These are phyloP conservation scores for Odiellus spinosus DNA, from an alignment of 2,888 invertebrate species.

Conservation along the genomic window DNA sequence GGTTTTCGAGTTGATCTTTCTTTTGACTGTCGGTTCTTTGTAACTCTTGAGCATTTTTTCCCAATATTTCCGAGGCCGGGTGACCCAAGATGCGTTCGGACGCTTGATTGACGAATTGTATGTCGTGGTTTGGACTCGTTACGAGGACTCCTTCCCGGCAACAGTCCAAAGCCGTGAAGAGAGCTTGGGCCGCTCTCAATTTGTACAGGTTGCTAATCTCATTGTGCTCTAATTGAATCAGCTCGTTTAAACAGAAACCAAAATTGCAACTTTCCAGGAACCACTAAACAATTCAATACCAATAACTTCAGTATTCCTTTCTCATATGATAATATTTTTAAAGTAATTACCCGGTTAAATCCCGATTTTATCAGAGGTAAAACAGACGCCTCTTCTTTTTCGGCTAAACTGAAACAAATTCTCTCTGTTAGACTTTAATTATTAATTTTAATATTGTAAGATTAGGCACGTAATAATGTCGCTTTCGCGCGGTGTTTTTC, in stretches of 20 bases:
- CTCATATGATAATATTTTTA: not conserved
- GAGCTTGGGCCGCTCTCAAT: constrained; percentile 58
- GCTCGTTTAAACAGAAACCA: constrained; percentile 43
- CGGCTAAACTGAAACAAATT: constrained; percentile 50
- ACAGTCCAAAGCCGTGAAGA: constrained; percentile 70
- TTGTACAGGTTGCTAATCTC: constrained; percentile 58
- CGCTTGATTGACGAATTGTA: constrained; percentile 75
- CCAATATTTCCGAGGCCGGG: constrained; percentile 44
- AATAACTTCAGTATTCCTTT: too few species aligned
- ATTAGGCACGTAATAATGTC: too few species aligned
- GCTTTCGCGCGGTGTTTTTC: too few species aligned
- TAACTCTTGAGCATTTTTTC: constrained; percentile 42
- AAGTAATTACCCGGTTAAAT: constrained; percentile 60
- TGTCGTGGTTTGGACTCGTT: constrained; percentile 64
- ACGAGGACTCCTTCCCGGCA: constrained; percentile 72
- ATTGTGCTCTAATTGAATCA: constrained; percentile 60
- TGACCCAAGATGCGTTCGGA: constrained; percentile 67
- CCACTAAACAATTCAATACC: constrained; percentile 30
- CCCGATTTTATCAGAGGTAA: constrained; percentile 64
- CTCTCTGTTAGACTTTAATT: too few species aligned
- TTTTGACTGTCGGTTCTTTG: constrained; percentile 35
- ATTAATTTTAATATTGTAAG: too few species aligned
- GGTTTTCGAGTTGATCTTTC: constrained; percentile 28
- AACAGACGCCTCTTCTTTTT: constrained; percentile 63
- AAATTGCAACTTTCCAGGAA: constrained; percentile 38